These are phyloP conservation scores for Oreochromis mossambicus DNA, from an alignment of 2,797 vertebrate genomes.

Conservation along the genomic window DNA sequence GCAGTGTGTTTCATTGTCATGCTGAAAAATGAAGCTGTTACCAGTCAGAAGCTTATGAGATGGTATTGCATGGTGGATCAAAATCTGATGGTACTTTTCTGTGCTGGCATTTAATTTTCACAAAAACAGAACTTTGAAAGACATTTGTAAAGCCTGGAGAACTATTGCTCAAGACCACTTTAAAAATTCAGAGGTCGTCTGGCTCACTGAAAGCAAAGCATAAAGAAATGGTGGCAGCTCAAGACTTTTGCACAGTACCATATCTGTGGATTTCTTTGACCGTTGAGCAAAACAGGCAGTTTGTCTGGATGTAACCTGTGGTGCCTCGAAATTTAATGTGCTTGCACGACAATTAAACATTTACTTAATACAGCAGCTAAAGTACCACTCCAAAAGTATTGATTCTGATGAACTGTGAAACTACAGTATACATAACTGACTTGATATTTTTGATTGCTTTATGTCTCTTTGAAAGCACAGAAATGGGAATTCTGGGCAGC, in stretches of 20 bases:
- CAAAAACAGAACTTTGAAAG: not conserved
- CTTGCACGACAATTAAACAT: not conserved
- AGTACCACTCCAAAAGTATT: not conserved
- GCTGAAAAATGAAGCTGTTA: not conserved
- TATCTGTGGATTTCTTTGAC: not conserved
- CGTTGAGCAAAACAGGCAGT: not conserved
- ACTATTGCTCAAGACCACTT: not conserved
- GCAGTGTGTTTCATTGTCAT: not conserved
- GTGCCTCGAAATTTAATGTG: not conserved
- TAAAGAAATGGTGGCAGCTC: not conserved
- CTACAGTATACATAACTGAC: not conserved
- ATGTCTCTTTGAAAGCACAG: not conserved
- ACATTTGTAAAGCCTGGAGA: not conserved
- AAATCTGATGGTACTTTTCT: not conserved
- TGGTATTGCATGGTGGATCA: not conserved
- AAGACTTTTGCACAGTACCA: not conserved
- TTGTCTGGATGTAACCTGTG: not conserved
- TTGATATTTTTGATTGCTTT: not conserved
- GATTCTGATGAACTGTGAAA: not conserved
- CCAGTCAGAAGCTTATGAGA: not conserved
- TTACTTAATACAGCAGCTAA: not conserved
- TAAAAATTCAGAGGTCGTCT: fast-evolving
- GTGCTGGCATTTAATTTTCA: not conserved
- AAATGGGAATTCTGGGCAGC: conserved; percentile 70
- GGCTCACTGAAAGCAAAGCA: not conserved